These are phyloP conservation scores for Eristalinus aeneus DNA, from an alignment of 2,888 invertebrate species.

Conservation along the genomic window DNA sequence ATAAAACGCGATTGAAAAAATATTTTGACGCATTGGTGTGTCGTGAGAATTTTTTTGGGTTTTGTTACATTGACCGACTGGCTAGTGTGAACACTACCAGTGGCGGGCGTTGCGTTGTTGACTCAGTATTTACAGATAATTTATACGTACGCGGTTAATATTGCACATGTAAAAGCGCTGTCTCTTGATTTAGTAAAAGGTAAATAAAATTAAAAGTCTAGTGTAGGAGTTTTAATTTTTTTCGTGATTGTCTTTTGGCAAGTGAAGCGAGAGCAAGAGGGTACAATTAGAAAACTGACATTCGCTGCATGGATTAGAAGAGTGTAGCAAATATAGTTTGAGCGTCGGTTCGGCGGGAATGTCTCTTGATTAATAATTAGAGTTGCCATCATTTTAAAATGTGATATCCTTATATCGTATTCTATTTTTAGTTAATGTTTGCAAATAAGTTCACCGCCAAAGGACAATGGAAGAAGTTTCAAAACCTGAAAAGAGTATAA, in stretches of 20 bases:
- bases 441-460: conserved; percentile 22
- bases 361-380: conserved; percentile 56
- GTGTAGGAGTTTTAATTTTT: conserved; percentile 57
- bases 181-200: conserved; percentile 32
- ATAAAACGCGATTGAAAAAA: conserved; percentile 50
- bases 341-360: conserved; percentile 75
- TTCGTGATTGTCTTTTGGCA: conserved; percentile 46
- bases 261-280: conserved; percentile 40
- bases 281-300: conserved; percentile 49
- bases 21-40: conserved; percentile 56
- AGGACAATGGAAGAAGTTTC: conserved; percentile 78
- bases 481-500: conserved; percentile 67
- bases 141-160: neutral
- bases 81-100: conserved; percentile 37
- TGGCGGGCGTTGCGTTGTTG: conserved; percentile 28
- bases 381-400: conserved; percentile 49
- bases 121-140: neutral
- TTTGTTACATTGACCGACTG: conserved; percentile 67
- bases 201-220: conserved; percentile 53
- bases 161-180: conserved; percentile 19
- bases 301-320: conserved; percentile 28
- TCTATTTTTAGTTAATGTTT: conserved; percentile 61
- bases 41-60: conserved; percentile 37
- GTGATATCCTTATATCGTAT: neutral
- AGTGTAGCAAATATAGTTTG: conserved; percentile 44